These are phyloP conservation scores for Venusia cambrica DNA, from an alignment of 2,888 invertebrate species.

Conservation along the genomic window DNA sequence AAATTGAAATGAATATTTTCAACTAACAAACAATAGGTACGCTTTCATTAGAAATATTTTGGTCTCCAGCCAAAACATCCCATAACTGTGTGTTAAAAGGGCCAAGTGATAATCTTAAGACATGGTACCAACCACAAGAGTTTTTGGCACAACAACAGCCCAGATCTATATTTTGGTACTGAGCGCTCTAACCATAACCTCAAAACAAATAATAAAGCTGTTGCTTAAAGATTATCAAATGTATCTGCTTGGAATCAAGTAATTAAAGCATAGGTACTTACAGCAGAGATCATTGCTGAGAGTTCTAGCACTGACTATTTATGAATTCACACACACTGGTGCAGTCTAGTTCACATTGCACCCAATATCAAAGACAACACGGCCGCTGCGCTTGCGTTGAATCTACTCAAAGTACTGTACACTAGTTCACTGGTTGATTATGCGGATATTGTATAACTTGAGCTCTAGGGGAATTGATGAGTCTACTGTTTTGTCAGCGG, in stretches of 20 bases:
- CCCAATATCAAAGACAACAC: constrained; percentile 55
- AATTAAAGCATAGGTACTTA: constrained; percentile 57
- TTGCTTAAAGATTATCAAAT: too few species aligned
- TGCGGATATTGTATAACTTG: constrained; percentile 55
- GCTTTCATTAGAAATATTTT: constrained; percentile 36
- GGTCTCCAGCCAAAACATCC: constrained; percentile 45
- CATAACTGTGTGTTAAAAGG: constrained; percentile 37
- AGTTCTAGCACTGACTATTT: constrained; percentile 72
- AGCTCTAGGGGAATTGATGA: constrained; percentile 61
- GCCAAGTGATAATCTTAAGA: constrained; percentile 39
- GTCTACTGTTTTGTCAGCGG: constrained; percentile 64
- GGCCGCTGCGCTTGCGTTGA: constrained; percentile 50
- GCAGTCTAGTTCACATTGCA: constrained; percentile 68
- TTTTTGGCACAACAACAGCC: constrained; percentile 23
- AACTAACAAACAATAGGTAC: constrained; percentile 18
- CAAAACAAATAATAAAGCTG: constrained; percentile 52
- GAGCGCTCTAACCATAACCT: constrained; percentile 66
- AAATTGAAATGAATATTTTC: constrained; percentile 19
- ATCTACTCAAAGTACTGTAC: constrained; percentile 43
- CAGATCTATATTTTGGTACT: constrained; percentile 41
- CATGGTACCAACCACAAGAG: constrained; percentile 31
- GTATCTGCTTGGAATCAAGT: too few species aligned
- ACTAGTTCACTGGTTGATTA: constrained; percentile 54
- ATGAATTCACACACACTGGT: constrained; percentile 69
- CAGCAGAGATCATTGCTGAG: constrained; percentile 67